Conservation (phyloP, 2,888 invertebrate species). For the Coenonympha glycerion region DNA sequence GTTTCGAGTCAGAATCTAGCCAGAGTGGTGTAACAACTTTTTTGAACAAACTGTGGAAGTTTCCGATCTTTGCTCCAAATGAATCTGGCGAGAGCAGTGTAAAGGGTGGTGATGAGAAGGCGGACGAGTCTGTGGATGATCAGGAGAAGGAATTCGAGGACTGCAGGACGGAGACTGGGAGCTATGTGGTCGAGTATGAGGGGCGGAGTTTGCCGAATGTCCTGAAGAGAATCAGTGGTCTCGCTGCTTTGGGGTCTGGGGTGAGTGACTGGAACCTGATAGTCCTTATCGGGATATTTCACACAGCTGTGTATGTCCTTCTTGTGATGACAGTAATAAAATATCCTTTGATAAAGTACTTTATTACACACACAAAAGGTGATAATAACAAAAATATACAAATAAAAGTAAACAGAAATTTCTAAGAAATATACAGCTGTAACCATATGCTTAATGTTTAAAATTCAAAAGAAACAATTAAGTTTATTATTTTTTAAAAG, state of each 20-base stretch:
- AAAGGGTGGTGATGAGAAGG: conserved; percentile 41
- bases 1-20: conserved; percentile 84
- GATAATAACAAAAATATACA: no score
- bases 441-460: no score
- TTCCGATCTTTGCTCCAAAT: conserved; percentile 75
- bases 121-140: conserved; percentile 27
- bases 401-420: no score
- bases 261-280: conserved; percentile 70
- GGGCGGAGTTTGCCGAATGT: conserved; percentile 91
- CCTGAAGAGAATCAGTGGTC: conserved; percentile 88
- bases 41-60: conserved; percentile 84
- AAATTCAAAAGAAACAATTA: no score
- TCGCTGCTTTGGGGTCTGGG: conserved; percentile 86
- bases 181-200: conserved; percentile 77
- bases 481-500: no score
- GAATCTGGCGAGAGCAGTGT: conserved; percentile 46
- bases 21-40: conserved; percentile 83
- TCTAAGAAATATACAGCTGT: no score
- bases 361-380: no score
- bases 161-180: conserved; percentile 50
- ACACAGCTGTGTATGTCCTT: no score
- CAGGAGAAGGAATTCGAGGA: conserved; percentile 46
- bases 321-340: no score
- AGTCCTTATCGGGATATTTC: neutral
- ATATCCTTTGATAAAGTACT: no score